Base-by-base conservation (phyloP, 2,888 invertebrate species). In the Cosmorhoe ocellata region DNA sequence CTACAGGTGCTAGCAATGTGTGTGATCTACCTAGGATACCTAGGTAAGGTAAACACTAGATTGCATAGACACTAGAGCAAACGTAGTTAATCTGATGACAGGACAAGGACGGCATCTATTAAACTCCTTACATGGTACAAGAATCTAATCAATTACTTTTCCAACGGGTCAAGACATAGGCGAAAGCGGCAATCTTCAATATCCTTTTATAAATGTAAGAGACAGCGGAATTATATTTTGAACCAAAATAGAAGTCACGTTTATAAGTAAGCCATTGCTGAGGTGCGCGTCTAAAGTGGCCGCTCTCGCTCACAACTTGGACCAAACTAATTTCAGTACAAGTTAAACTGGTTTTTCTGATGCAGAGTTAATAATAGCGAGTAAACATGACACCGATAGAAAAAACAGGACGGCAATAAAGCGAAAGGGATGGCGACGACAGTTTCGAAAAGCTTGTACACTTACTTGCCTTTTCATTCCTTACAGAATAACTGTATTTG, bases 71-170 rank as follows among this genome's bases (percentile, higher is more conserved):
- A 39, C 43, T 58, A 58, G 46, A 52, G 56, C 53, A 64, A 63
- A 68, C 63, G 57, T 57, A 59, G 64, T 70, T 74, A 76, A 74
- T 71, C 70, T 71, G 66, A 71, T 69, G 70, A 71, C 74, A 71
- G 50, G 66, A 51, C 18, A 4, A 4, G 3, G 18, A 18, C 18
- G 18, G 18, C 55, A 59, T 63, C 67, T 69, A 72, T 76, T 74
- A 76, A 69, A 71, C 58, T 71, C 53, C 64, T 66, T 64, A 61
- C 66, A 61, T 52, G 56, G 52, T 46, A 62, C 56, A 58, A 62
- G 48, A 43, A 67, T 66, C 58, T 60, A 61, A 65, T 57, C 65
- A 66, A 69, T 73, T 69, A 69, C 65, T 65, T 61, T 61, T 22
- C 5, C 36, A 26, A 9, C 51, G 58, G 59, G 28, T 4, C 40